Percentiles rank a stretch among this genome's conserved stretches.
Conservation (phyloP, 2,797 vertebrate species). For the Anabas testudineus region DNA sequence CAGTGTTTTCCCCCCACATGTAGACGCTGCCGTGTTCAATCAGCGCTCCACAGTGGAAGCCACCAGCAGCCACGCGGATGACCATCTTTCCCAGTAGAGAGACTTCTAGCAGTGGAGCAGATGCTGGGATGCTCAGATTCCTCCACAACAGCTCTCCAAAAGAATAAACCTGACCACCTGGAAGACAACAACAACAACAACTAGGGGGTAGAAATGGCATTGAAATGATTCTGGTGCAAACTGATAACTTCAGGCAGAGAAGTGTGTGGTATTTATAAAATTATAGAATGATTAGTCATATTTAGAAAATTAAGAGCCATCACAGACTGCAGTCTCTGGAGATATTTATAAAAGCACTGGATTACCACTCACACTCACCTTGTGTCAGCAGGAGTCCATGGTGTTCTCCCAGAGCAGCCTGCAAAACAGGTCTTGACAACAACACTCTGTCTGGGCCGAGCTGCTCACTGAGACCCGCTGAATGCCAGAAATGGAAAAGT, state of each 20-base stretch:
- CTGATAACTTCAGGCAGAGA: not conserved
- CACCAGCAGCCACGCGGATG: slow-evolving; percentile 90
- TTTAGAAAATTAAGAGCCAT: not conserved
- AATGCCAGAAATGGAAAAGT: slow-evolving; percentile 88
- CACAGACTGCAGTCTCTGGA: not conserved
- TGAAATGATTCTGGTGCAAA: not conserved
- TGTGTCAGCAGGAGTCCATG: slow-evolving; percentile 92
- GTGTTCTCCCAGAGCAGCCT: slow-evolving; percentile 89
- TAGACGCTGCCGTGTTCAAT: slow-evolving; percentile 88
- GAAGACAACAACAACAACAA: slow-evolving; percentile 4
- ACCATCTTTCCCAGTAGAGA: slow-evolving; percentile 85
- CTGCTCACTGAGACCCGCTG: slow-evolving; percentile 81
- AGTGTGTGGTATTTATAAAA: not conserved
- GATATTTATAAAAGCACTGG: not conserved
- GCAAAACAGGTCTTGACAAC: slow-evolving; percentile 88
- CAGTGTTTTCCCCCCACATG: slow-evolving; percentile 96
- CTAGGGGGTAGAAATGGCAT: not conserved
- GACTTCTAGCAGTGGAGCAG: slow-evolving; percentile 86
- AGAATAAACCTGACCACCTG: slow-evolving; percentile 94
- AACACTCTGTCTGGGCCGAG: slow-evolving; percentile 87
- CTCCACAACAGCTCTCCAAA: slow-evolving; percentile 93
- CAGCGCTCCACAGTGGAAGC: slow-evolving; percentile 92
- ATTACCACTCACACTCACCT: slow-evolving; percentile 77
- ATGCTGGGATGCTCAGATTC: slow-evolving; percentile 68
- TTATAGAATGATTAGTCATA: not conserved